A percentile compares a stretch with the other conserved stretches of the same genome.
Conservation (phyloP, 2,888 invertebrate genomes). For the Brassicogethes aeneus region DNA sequence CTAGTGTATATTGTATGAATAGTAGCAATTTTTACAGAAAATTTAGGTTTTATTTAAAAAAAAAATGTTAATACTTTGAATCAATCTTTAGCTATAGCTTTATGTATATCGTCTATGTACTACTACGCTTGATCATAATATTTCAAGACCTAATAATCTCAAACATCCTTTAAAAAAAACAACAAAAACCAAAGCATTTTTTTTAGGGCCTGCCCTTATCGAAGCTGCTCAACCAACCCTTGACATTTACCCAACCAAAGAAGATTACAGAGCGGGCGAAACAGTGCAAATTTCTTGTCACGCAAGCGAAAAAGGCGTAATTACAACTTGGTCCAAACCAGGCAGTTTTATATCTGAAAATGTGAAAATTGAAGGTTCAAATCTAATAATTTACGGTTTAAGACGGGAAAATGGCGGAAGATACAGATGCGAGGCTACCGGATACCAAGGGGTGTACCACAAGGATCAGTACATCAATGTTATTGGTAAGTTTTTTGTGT, state of each 20-base stretch:
- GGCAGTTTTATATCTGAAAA: conserved; percentile 49
- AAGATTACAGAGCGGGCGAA: conserved; percentile 46
- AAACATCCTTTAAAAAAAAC: no score
- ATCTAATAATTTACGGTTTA: conserved; percentile 49
- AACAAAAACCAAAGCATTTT: no score
- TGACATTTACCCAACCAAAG: conserved; percentile 24
- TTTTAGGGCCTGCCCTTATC: not conserved
- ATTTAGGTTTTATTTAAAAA: no score
- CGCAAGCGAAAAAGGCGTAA: conserved; percentile 46
- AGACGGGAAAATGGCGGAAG: conserved; percentile 54
- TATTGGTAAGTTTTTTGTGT: conserved; percentile 43
- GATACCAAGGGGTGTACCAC: conserved; percentile 38
- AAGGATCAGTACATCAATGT: conserved; percentile 51
- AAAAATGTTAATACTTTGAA: no score
- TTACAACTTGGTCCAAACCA: conserved; percentile 53
- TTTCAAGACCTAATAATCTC: no score
- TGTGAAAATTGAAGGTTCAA: conserved; percentile 47
- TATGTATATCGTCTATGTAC: no score
- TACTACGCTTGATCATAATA: no score
- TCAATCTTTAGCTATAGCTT: no score
- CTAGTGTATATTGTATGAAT: no score
- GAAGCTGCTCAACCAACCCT: conserved; percentile 13
- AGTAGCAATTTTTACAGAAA: no score
- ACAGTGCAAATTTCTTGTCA: conserved; percentile 55
- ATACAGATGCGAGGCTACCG: conserved; percentile 57